A percentile compares a stretch with the other conserved stretches of the same genome.
Conservation (phyloP, 2,888 invertebrate genomes). For the Adineta ricciae region DNA sequence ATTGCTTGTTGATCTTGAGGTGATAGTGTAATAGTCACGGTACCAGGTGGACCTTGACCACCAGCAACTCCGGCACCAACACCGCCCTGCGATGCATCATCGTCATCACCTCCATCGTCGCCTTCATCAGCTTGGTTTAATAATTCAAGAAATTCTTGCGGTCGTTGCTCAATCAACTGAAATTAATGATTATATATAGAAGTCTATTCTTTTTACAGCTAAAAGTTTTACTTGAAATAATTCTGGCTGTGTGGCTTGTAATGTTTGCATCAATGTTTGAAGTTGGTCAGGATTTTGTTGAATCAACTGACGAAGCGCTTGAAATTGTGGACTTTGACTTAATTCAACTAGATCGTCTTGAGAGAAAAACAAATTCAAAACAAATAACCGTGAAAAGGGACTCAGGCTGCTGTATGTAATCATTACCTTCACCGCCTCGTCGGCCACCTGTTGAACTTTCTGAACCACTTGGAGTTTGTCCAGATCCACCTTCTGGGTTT, state of each 20-base stretch:
- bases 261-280: slow-evolving; percentile 15
- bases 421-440: background rate
- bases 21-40: background rate
- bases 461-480: background rate
- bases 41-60: background rate
- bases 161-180: slow-evolving; percentile 10
- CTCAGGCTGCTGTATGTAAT: no score
- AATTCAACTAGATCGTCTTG: background rate
- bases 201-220: no score
- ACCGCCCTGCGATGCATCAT: background rate
- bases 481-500: background rate
- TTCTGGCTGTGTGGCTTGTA: background rate
- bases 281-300: slow-evolving; percentile 12
- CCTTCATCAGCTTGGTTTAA: background rate
- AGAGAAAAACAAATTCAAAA: no score
- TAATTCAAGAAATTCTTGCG: slow-evolving; percentile 18
- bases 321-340: slow-evolving; percentile 21
- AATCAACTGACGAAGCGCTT: background rate
- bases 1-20: slow-evolving; percentile 17
- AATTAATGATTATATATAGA: no score
- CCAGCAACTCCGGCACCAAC: background rate
- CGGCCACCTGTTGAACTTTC: background rate
- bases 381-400: no score
- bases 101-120: background rate
- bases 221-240: background rate